Evolutionary conservation across 2,888 invertebrate species (phyloP).

Genomic region (Stegophylla sp.): DNA sequence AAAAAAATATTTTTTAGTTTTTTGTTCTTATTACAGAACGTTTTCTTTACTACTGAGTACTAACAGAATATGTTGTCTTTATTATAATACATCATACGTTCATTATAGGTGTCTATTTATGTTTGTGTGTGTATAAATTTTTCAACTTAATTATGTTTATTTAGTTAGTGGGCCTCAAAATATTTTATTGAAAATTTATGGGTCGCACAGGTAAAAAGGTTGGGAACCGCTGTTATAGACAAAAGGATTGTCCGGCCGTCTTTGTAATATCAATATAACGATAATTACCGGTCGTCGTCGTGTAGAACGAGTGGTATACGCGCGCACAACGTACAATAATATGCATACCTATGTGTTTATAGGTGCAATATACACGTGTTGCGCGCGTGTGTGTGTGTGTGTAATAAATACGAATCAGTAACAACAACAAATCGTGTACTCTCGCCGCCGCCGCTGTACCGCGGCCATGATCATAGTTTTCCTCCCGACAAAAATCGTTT

Average conservation of each 20-base stretch:
- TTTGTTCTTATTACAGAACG: no score
- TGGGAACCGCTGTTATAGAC: no score
- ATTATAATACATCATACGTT: no score
- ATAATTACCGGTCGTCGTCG: background rate
- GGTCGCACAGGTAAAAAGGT: no score
- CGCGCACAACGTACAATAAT: background rate
- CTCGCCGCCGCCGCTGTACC: slow-evolving; percentile 5
- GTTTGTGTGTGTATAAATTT: no score
- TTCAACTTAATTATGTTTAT: no score
- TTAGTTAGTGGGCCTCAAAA: no score
- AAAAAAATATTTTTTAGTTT: no score
- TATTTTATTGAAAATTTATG: no score
- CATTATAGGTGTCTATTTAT: no score
- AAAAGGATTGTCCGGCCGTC: background rate
- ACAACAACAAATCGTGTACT: slow-evolving; percentile 21
- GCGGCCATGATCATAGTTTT: slow-evolving; percentile 3
- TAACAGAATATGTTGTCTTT: no score
- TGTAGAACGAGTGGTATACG: background rate
- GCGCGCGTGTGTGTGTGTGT: background rate
- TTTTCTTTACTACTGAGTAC: no score
- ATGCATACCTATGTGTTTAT: background rate
- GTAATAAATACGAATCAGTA: slow-evolving; percentile 24
- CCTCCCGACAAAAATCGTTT: slow-evolving; percentile 28
- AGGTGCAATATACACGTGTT: background rate
- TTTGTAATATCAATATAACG: slow-evolving; percentile 18